Base-by-base conservation (phyloP, 2,113 vertebrate genomes). In the Xiphophorus couchianus region DNA sequence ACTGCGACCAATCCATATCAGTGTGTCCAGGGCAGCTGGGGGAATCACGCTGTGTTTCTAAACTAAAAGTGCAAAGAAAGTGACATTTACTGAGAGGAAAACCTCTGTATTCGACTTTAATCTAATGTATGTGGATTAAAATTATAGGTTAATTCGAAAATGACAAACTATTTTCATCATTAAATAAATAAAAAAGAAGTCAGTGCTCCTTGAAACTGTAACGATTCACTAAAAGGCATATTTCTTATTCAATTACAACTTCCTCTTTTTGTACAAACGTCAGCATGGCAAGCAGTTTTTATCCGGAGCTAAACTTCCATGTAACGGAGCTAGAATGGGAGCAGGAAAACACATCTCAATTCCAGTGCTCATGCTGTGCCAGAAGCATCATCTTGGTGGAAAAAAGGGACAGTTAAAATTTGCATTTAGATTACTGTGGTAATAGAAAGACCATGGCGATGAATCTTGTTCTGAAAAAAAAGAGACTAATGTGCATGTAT, bases 401-500 rank as follows among this genome's bases (percentile, higher is more conserved):
- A 85, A 89, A 86, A 87, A 81, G 73, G 83, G 90, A 92, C 91
- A 90, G 92, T 88, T 83, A 64, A 83, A 93, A 95, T 95, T 95
- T 95, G 94, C 94, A 95, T 95, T 94, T 95, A 95, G 93, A 95
- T 95, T 90, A 94, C 91, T 88, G 87, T 88, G 89, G 91, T 95
- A 94, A 94, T 94, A 93, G 91, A 92, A 93, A 93, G 93, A 92
- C 77, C 89, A 83, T 48, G 79, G 77, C 72, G 85, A 93, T 92
- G 91, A 94, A 92, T 95, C 89, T 87, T 74, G 85, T 77, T 81
- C 81, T 78, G 84, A 5, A 25, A 54, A 54, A 63, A 73, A 89
- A 90, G 73, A 85, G 79, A 91, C 88, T 93, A 91, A 93, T 92
- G 90, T 91, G 90, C 82, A 74, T 91, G 88, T 90, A 90, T 91